phyloP scores from a whole-genome alignment of 2,888 invertebrate species.

The Scelioninae gen. 1 region DNA sequence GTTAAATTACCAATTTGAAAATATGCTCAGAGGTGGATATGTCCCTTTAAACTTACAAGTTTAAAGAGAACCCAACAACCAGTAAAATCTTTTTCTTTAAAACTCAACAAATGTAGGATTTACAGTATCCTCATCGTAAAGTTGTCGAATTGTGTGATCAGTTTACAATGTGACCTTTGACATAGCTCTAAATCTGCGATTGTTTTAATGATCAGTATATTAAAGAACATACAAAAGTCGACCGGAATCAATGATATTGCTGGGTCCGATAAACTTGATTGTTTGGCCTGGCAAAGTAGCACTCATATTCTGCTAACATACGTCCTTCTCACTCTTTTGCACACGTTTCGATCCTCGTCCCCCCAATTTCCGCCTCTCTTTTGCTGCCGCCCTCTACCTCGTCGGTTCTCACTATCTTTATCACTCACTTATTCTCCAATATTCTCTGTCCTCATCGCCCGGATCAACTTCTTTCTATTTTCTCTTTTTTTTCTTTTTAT shows the following conservation, averaged over 20 bases:
- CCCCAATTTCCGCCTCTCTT: constrained; percentile 39
- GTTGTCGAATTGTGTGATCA: constrained; percentile 25
- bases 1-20: too few relatives aligned
- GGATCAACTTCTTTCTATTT: constrained; percentile 74
- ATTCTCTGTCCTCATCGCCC: constrained; percentile 36
- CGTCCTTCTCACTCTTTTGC: constrained; percentile 39
- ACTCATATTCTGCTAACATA: constrained; percentile 71
- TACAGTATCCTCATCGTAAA: constrained; percentile 7
- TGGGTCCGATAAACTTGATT: constrained; percentile 78
- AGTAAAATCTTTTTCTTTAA: background rate
- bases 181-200: constrained; percentile 30
- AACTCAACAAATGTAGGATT: constrained; percentile 12
- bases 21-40: too few relatives aligned
- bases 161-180: constrained; percentile 30
- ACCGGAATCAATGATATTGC: constrained; percentile 78
- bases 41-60: too few relatives aligned
- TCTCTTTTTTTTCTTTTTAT: constrained; percentile 76
- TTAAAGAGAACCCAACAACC: background rate
- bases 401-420: too few relatives aligned
- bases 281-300: constrained; percentile 78
- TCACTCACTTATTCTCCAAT: constrained; percentile 10
- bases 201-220: constrained; percentile 61
- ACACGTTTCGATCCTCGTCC: background rate
- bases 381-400: constrained; percentile 39
- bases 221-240: constrained; percentile 74